Evolutionary conservation across 2,888 invertebrate species (phyloP).

Genomic region (Caradrina clavipalpis): DNA sequence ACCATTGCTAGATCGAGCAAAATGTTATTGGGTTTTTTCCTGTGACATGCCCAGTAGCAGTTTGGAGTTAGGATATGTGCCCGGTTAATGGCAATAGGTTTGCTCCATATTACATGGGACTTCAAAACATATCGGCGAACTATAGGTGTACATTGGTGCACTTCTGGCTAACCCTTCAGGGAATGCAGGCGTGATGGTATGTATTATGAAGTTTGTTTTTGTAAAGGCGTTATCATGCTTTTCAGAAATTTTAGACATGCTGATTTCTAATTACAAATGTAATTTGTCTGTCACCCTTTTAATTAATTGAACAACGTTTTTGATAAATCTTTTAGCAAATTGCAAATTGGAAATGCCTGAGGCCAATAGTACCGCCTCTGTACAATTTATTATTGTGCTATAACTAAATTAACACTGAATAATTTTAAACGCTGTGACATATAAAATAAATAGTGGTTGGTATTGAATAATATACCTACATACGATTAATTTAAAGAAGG

Average conservation of each 20-base stretch:
- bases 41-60: too few relatives aligned
- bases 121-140: too few relatives aligned
- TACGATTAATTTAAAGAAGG: constrained; percentile 27
- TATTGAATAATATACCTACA: constrained; percentile 18
- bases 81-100: too few relatives aligned
- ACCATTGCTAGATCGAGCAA: too few relatives aligned
- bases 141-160: too few relatives aligned
- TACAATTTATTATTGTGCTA: neutral
- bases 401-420: constrained; percentile 21
- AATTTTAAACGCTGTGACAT: constrained; percentile 2
- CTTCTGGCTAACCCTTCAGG: too few relatives aligned
- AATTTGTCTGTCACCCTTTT: neutral
- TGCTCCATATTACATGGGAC: too few relatives aligned
- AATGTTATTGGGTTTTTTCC: too few relatives aligned
- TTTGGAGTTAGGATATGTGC: too few relatives aligned
- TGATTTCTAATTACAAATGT: neutral
- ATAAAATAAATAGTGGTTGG: constrained; percentile 25
- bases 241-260: too few relatives aligned
- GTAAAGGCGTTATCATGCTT: neutral
- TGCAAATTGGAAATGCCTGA: neutral
- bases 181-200: too few relatives aligned
- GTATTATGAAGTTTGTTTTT: neutral
- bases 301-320: neutral
- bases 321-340: neutral
- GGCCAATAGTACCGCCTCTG: neutral